A percentile compares a stretch with the other conserved stretches of the same genome.
Evolutionary conservation across 2,113 vertebrate species (phyloP).

Genomic region (Numenius arquata): DNA sequence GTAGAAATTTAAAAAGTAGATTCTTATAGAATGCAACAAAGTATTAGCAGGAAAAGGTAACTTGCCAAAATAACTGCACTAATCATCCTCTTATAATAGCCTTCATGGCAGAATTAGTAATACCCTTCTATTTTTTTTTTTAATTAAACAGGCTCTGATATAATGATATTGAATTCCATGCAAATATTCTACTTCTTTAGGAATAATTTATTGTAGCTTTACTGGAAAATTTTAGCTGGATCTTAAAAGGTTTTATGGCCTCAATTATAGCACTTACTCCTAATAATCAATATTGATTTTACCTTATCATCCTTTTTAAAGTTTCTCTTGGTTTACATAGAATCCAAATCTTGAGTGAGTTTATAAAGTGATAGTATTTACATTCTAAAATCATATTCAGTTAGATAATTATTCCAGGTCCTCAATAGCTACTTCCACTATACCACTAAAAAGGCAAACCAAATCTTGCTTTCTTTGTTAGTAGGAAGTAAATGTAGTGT

Average conservation of each 20-base stretch:
- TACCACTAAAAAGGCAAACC: background rate
- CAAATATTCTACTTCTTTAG: slow-evolving; percentile 72
- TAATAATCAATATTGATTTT: slow-evolving; percentile 80
- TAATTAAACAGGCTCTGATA: slow-evolving; percentile 29
- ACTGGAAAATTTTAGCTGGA: slow-evolving; percentile 73
- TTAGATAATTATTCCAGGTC: background rate
- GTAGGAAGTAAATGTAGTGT: background rate
- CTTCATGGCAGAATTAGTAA: slow-evolving; percentile 49
- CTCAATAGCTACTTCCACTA: background rate
- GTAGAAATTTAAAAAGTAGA: slow-evolving; percentile 25
- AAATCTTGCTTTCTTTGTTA: background rate
- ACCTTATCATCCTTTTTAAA: slow-evolving; percentile 54
- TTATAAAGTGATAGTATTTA: slow-evolving; percentile 34
- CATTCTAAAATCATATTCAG: background rate
- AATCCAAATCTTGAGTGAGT: slow-evolving; percentile 41
- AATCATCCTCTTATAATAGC: slow-evolving; percentile 41
- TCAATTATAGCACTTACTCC: slow-evolving; percentile 71
- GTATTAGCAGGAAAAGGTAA: slow-evolving; percentile 60
- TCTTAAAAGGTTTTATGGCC: slow-evolving; percentile 75
- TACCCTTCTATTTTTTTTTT: background rate
- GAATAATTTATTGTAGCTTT: slow-evolving; percentile 75
- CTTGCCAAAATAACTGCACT: slow-evolving; percentile 40
- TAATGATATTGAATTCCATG: slow-evolving; percentile 64
- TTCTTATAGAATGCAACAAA: slow-evolving; percentile 53
- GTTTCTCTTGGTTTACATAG: slow-evolving; percentile 36